Evolutionary conservation across 2,888 invertebrate genomes (phyloP).

Genomic region (Uropetala carovei): DNA sequence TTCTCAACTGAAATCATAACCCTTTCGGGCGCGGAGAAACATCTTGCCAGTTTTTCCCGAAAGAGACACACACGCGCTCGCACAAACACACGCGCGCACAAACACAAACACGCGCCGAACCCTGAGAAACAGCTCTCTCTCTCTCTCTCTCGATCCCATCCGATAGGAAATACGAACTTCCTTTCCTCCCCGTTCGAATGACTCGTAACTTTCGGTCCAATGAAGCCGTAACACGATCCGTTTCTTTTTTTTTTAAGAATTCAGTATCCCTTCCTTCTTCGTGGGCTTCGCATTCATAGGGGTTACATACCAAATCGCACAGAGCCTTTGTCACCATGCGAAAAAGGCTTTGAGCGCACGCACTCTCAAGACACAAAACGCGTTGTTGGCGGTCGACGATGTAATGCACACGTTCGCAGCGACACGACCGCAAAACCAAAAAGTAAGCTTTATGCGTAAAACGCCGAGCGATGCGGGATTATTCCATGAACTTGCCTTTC

Average conservation of each 20-base stretch:
- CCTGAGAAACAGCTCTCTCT: neutral
- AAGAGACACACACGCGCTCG: neutral
- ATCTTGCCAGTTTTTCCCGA: neutral
- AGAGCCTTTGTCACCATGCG: neutral
- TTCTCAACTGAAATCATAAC: neutral
- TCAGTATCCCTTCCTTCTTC: too few relatives aligned
- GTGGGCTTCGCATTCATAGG: too few relatives aligned
- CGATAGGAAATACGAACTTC: slow-evolving; percentile 12
- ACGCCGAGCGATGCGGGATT: neutral
- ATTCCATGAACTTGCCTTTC: neutral
- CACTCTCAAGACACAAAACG: neutral
- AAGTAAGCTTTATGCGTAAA: neutral
- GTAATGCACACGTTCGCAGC: neutral
- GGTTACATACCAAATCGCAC: too few relatives aligned
- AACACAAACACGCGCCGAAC: neutral
- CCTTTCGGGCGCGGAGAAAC: neutral
- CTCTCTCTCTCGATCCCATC: neutral
- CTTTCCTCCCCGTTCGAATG: neutral
- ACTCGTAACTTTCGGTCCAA: slow-evolving; percentile 34
- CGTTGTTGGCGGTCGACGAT: neutral
- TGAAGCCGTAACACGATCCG: neutral
- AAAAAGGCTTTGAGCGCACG: neutral
- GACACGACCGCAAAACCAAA: neutral
- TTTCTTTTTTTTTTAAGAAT: too few relatives aligned
- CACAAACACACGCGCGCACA: neutral